Conservation (phyloP, 2,113 vertebrate genomes). For the Periophthalmodon schlosseri region DNA sequence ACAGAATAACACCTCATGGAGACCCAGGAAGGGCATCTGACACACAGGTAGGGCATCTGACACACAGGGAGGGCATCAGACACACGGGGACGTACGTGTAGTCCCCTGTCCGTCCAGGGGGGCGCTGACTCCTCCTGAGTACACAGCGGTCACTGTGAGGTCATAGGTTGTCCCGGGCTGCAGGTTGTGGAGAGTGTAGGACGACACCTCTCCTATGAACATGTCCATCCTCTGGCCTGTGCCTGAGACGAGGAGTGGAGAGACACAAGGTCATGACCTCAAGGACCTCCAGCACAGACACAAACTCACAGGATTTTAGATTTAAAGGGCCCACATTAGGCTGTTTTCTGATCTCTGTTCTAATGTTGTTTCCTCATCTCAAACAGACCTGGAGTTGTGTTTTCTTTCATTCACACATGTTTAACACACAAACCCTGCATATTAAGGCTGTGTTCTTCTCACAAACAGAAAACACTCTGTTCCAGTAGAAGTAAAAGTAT, state of each 20-base stretch:
- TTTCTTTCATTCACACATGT: too few relatives aligned
- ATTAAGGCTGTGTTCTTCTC: too few relatives aligned
- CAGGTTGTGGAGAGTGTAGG: conserved; percentile 90
- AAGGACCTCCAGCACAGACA: not conserved
- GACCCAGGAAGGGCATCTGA: too few relatives aligned
- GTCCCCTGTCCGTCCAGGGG: conserved; percentile 89
- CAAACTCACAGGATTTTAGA: too few relatives aligned
- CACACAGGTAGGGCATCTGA: not conserved
- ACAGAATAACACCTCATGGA: too few relatives aligned
- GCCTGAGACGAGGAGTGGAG: conserved; percentile 69
- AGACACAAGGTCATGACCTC: not conserved
- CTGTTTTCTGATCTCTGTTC: too few relatives aligned
- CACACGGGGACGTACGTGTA: conserved; percentile 79
- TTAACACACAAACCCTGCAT: too few relatives aligned
- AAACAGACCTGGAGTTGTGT: too few relatives aligned
- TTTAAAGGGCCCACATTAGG: too few relatives aligned
- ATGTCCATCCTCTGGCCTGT: conserved; percentile 83
- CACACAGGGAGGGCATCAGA: not conserved
- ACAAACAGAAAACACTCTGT: too few relatives aligned
- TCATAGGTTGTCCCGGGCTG: conserved; percentile 92
- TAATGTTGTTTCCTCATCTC: too few relatives aligned
- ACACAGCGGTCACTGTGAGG: conserved; percentile 90
- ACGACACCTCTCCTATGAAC: conserved; percentile 93
- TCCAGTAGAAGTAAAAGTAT: too few relatives aligned
- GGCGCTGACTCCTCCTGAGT: conserved; percentile 84